Conservation (phyloP, 1,140 invertebrate genomes). For the Drosophila littoralis region DNA sequence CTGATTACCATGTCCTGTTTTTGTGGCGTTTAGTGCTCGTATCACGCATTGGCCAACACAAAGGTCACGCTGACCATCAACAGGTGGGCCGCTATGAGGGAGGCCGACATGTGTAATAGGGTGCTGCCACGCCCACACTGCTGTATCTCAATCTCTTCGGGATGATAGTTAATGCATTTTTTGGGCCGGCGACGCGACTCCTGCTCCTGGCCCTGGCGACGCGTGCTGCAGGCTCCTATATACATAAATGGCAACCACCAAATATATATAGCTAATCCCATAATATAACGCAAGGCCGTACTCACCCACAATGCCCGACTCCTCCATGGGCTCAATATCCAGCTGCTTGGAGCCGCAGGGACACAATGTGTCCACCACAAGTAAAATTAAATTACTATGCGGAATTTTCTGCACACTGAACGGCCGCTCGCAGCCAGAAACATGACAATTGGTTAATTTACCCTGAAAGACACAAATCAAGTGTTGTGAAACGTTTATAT, state of each 20-base stretch:
- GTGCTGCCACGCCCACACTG: conserved; percentile 87
- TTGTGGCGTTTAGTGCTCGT: conserved; percentile 55
- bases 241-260: not conserved
- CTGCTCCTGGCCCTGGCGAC: conserved; percentile 86
- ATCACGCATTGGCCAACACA: conserved; percentile 82
- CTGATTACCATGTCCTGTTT: not conserved
- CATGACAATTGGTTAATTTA: conserved; percentile 95
- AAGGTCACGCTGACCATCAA: conserved; percentile 77
- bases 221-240: conserved; percentile 85
- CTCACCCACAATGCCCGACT: conserved; percentile 84
- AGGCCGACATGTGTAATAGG: conserved; percentile 57
- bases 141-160: conserved; percentile 92
- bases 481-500: too few relatives aligned
- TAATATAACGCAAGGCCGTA: not conserved
- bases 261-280: not conserved
- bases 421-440: conserved; percentile 94
- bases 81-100: conserved; percentile 68
- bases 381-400: conserved; percentile 94
- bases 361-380: conserved; percentile 95
- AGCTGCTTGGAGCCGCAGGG: conserved; percentile 94
- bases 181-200: conserved; percentile 89
- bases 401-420: conserved; percentile 97
- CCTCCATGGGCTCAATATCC: conserved; percentile 91
- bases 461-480: conserved; percentile 86
- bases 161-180: conserved; percentile 95